Base-by-base conservation (phyloP, 2,797 vertebrate species). In the Gorsachius magnificus region DNA sequence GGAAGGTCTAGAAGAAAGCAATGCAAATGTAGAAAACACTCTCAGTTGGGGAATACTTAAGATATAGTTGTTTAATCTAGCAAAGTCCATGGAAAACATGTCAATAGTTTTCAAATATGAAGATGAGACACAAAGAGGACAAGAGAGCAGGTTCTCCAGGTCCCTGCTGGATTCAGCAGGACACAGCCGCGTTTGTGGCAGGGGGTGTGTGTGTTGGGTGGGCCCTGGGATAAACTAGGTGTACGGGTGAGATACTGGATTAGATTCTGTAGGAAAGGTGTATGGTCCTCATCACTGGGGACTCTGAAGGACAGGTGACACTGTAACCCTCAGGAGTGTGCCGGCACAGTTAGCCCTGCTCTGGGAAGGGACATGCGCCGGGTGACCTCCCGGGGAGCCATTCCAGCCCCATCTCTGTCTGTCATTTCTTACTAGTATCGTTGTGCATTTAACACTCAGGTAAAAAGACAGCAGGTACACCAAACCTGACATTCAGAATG, bases 211-310 rank as follows among this genome's bases (percentile, higher is more conserved):
- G 41, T 43, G 41, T 43, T 16, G 29, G 38, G 18, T 33, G 46
- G 19, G 18, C 71, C 13, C 48, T 79, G 43, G 28, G 20, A n/a
- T 58, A 38, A 58, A 38, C 7, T 20, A 80, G n/a, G 21, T 66
- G 25, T 70, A 43, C 0, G 3, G 24, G 16, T 68, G 22, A 77
- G 57, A 33, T 76, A 41, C 24, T 60, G 51, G 31, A 77, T 74
- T 64, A 68, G n/a, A 45, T 85, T 80, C 17, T 82, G 6, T 43
- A 33, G 82, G 28, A 60, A 77, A 16, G 18, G 25, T 24, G 38
- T 63, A 16, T 0, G 0, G 1, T 56, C 48, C 64, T 76, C 5
- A 7, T 61, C 26, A 11, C 35, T 38, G 68, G 16, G 36, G 45
- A 21, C 48, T 64, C 7, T 21, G 85, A 87, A 74, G 21, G 43